These are phyloP conservation scores for Drosophila aldrichi DNA, from an alignment of 2,888 invertebrate species.

Conservation along the genomic window DNA sequence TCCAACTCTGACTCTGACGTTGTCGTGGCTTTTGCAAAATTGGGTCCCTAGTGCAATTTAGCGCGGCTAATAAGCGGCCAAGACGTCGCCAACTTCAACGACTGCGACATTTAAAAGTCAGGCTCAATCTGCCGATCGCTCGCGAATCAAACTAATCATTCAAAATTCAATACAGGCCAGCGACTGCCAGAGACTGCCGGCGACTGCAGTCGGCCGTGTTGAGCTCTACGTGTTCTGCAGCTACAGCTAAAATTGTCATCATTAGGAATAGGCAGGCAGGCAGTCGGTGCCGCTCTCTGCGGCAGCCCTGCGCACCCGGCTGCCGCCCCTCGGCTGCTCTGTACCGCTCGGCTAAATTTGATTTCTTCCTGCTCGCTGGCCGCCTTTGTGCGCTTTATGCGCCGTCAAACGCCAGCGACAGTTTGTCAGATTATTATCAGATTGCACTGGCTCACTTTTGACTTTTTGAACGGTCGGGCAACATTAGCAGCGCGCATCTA, in stretches of 20 bases:
- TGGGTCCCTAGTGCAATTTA: slow-evolving; percentile 82
- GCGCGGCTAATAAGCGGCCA: slow-evolving; percentile 80
- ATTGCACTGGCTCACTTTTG: slow-evolving; percentile 83
- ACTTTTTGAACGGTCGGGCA: slow-evolving; percentile 72
- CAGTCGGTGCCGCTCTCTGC: slow-evolving; percentile 75
- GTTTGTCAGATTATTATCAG: slow-evolving; percentile 84
- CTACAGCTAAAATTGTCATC: slow-evolving; percentile 80
- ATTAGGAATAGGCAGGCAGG: slow-evolving; percentile 82
- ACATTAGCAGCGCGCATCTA: slow-evolving; percentile 68
- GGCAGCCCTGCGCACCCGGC: slow-evolving; percentile 22
- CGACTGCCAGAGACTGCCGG: slow-evolving; percentile 37
- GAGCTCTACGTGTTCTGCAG: slow-evolving; percentile 10
- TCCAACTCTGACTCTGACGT: slow-evolving; percentile 46
- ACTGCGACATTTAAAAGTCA: slow-evolving; percentile 79
- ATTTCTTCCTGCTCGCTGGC: slow-evolving; percentile 75
- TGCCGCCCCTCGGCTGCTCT: slow-evolving; percentile 1
- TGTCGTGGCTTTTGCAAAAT: slow-evolving; percentile 75
- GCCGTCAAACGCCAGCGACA: slow-evolving; percentile 82
- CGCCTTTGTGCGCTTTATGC: slow-evolving; percentile 73
- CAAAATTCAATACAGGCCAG: slow-evolving; percentile 78
- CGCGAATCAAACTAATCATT: slow-evolving; percentile 82
- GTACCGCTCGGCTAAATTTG: slow-evolving; percentile 70
- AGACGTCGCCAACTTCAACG: slow-evolving; percentile 69
- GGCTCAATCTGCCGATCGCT: slow-evolving; percentile 80
- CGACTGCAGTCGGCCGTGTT: slow-evolving; percentile 14